Base-by-base conservation (phyloP, 2,797 vertebrate genomes). In the Tapirus indicus region DNA sequence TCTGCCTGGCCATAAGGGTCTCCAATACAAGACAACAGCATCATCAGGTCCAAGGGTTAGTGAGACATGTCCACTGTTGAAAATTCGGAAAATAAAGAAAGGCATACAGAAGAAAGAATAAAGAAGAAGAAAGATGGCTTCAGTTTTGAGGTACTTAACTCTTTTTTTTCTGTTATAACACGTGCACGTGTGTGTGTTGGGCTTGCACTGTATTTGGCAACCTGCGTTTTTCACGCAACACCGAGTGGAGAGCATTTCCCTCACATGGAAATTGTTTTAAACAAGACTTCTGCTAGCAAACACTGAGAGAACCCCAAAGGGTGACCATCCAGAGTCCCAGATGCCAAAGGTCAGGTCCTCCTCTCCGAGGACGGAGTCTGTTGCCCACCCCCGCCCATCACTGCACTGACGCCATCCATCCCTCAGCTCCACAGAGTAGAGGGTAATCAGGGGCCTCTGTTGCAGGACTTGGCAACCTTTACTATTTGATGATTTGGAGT, bases 371-470 rank as follows among this genome's bases (percentile, higher is more conserved):
- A 35, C 25, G 41, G 52, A 49, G 18, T 25, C 13, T 14, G 7
- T 21, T 7, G 44, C 44, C 60, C 66, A 2, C 12, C 47, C 12
- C 32, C 4, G 35, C n/a, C n/a, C 32, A 16, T 0, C 0, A 3
- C 25, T 1, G 1, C 1, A 2, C 2, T 2, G 58, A 44, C 0
- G 0, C 14, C 5, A 0, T 3, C 32, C 2, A 7, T 0, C 54
- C 17, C 68, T 16, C 29, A 23, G 2, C 23, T 3, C 88, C 52
- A 2, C 0, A 0, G 52, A 27, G 62, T 6, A 47, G 9, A 32
- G 35, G 3, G 13, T 2, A 56, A 27, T 4, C 44, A 1, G 3
- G 41, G 78, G 25, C 8, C 62, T 72, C 68, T 1, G 2, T 10
- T 1, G 29, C 6, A 23, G 27, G 32, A 6, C 16, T 5, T 17